These are phyloP conservation scores for Axea sp. DNA, from an alignment of 2,888 invertebrate genomes.

Conservation along the genomic window DNA sequence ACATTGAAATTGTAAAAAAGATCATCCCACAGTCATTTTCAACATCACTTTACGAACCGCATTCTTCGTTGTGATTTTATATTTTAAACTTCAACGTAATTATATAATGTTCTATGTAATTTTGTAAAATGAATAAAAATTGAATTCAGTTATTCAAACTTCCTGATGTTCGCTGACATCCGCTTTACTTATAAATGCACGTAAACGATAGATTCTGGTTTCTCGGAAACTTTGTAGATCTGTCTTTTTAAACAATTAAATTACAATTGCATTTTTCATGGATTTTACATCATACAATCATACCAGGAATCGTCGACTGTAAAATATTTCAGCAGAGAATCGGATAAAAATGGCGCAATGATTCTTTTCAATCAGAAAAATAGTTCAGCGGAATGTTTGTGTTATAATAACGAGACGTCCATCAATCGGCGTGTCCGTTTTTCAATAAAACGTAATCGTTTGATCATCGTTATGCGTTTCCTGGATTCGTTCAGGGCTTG, in stretches of 20 bases:
- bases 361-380: conserved; percentile 15
- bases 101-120: neutral
- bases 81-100: too few relatives aligned
- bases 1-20: too few relatives aligned
- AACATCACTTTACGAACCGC: too few relatives aligned
- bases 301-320: neutral
- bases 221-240: neutral
- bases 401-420: conserved; percentile 25
- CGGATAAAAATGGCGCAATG: conserved; percentile 4
- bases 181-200: too few relatives aligned
- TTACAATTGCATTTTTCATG: neutral
- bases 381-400: conserved; percentile 14
- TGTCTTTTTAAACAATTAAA: neutral
- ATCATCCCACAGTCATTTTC: too few relatives aligned
- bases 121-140: too few relatives aligned
- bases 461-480: conserved; percentile 37
- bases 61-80: too few relatives aligned
- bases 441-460: conserved; percentile 26
- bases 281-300: neutral
- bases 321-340: conserved; percentile 14
- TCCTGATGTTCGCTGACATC: too few relatives aligned
- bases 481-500: conserved; percentile 18
- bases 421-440: conserved; percentile 27
- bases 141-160: too few relatives aligned
- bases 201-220: neutral